Evolutionary conservation across 2,888 invertebrate genomes (phyloP).

Genomic region (Toxonevra muliebris): DNA sequence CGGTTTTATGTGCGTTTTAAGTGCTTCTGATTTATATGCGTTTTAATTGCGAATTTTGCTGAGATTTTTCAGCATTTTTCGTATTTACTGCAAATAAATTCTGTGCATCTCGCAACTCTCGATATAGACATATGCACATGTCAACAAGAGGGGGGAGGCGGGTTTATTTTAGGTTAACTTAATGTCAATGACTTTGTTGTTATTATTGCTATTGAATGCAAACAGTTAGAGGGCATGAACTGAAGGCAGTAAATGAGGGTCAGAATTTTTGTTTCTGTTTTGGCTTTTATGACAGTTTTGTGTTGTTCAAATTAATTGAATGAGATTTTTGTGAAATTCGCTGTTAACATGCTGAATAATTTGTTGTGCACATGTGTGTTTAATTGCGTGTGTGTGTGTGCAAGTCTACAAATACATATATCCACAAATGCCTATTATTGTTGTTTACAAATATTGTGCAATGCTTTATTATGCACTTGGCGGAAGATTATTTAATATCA

Average conservation of each 20-base stretch:
- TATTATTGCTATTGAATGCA: no score
- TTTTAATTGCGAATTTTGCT: constrained; percentile 17
- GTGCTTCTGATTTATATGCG: constrained; percentile 13
- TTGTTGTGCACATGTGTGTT: constrained; percentile 12
- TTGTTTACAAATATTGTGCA: constrained; percentile 31
- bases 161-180: constrained; percentile 3
- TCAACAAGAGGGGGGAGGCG: no score
- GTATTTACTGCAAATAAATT: background rate
- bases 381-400: background rate
- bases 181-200: constrained; percentile 22
- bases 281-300: constrained; percentile 4
- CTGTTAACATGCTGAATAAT: constrained; percentile 41
- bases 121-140: no score
- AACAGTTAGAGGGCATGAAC: no score
- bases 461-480: constrained; percentile 32
- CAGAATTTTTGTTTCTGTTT: background rate
- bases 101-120: no score
- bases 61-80: constrained; percentile 4
- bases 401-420: background rate
- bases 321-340: background rate
- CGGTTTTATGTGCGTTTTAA: constrained; percentile 19
- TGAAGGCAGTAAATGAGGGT: no score
- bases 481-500: background rate
- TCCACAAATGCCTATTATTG: constrained; percentile 16
- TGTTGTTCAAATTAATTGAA: constrained; percentile 5